Evolutionary conservation across 2,113 vertebrate species (phyloP), one percentile per base, ranked within the genome.

Genomic region (Callipepla californica): DNA sequence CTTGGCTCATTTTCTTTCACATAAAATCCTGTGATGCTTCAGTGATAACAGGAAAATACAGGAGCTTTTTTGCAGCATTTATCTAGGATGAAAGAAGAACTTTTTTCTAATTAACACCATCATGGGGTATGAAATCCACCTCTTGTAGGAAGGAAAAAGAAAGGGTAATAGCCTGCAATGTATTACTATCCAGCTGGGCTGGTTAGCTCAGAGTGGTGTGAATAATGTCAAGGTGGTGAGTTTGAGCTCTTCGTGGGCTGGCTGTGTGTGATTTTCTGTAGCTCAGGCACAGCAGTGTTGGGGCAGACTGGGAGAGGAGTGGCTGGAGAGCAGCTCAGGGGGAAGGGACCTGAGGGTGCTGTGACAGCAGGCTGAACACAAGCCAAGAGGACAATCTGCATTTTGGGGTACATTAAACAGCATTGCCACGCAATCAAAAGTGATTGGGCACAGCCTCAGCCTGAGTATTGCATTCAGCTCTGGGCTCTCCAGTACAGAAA

Each of bases 31-130:
- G 69, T 73, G 94, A 50, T 4, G 25, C 30, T 86, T 74, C 25
- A 87, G 11, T 47, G 67, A 59, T 70, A 38, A 59, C 22, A 47
- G 50, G 57, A 76, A 70, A 76, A 76, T 82, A 62, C 58, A 80
- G 55, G 63, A 78, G 51, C 26, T 88, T 83, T 90, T 78, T 26
- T 72, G 51, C 67, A 94, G 83, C 57, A 55, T 94, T 94, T 93
- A 70, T 80, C 62, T 36, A 1, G 16, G 28, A 42, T 73, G n/a
- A 76, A 89, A 81, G 38, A 90, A 12, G 87, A 91, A 59, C 7
- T 7, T 70, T 63, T 84, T 80, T 78, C 61, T 63, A 82, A 55
- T 80, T 87, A 90, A 30, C 47, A 3, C 67, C 57, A 47, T 89
- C 34, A 66, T 0, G 0, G 36, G 76, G 67, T 38, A 36, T 70